These are phyloP conservation scores for Orthonyx spaldingii DNA, from an alignment of 2,113 vertebrate genomes.

Conservation along the genomic window DNA sequence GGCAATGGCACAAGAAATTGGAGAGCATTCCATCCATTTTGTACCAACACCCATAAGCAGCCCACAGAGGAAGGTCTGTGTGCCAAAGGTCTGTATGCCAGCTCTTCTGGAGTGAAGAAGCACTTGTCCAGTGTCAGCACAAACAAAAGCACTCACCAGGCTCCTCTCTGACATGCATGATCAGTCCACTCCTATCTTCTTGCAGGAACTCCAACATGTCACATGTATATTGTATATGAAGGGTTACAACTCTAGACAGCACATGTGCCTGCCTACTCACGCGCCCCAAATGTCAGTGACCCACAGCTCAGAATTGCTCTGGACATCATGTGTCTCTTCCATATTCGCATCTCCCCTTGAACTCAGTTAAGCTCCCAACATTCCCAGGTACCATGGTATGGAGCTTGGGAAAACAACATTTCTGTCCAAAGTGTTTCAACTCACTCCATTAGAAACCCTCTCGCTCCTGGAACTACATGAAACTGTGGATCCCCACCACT, in stretches of 20 bases:
- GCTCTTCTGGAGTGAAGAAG: not conserved
- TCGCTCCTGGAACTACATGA: not conserved
- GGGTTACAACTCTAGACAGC: not conserved
- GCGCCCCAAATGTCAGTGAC: not conserved
- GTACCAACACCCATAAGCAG: not conserved
- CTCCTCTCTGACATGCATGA: not conserved
- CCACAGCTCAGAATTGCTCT: not conserved
- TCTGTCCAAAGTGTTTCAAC: not conserved
- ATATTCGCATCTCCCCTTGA: not conserved
- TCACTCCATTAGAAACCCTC: not conserved
- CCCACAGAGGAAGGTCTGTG: not conserved
- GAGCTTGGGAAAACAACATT: not conserved
- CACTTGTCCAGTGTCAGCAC: not conserved
- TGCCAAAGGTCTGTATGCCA: not conserved
- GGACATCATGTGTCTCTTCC: not conserved
- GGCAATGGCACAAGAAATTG: not conserved
- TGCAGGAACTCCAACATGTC: not conserved
- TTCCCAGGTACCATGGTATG: fast-evolving
- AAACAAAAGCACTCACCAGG: not conserved
- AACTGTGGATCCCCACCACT: not conserved
- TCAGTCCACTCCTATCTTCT: not conserved
- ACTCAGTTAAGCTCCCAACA: not conserved
- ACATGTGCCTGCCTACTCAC: not conserved
- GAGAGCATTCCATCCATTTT: not conserved
- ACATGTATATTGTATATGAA: no score